Conservation (phyloP, 2,797 vertebrate species). For the Oreonectes daqikongensis region DNA sequence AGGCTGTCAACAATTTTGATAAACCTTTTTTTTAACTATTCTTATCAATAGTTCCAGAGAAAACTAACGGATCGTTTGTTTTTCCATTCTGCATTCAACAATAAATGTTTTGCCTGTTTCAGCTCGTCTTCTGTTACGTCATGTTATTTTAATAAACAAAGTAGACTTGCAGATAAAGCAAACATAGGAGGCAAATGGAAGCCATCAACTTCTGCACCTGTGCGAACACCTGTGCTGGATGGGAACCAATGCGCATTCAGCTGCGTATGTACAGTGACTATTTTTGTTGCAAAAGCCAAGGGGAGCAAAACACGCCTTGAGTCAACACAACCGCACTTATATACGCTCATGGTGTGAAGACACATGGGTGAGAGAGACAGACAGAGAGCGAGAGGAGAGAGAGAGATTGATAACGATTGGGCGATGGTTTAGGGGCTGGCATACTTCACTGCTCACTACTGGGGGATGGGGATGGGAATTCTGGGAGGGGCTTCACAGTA, state of each 20-base stretch:
- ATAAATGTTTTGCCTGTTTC: too few relatives aligned
- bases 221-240: too few relatives aligned
- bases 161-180: too few relatives aligned
- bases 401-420: slow-evolving; percentile 31
- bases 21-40: too few relatives aligned
- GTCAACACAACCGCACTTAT: slow-evolving; percentile 20
- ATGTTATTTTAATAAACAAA: too few relatives aligned
- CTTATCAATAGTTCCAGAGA: too few relatives aligned
- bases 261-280: slow-evolving; percentile 21
- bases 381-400: slow-evolving; percentile 38
- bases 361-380: slow-evolving; percentile 11
- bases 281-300: slow-evolving; percentile 25
- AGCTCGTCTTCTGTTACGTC: too few relatives aligned
- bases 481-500: slow-evolving; percentile 61
- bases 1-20: too few relatives aligned
- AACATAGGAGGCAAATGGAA: too few relatives aligned
- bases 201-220: too few relatives aligned
- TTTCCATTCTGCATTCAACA: too few relatives aligned
- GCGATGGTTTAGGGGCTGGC: slow-evolving; percentile 52
- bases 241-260: not conserved
- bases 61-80: too few relatives aligned
- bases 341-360: not conserved
- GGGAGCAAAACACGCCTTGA: slow-evolving; percentile 23
- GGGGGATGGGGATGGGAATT: slow-evolving; percentile 47
- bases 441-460: slow-evolving; percentile 34